Evolutionary conservation across 2,797 vertebrate species (phyloP), one percentile per base, ranked within the genome.

Genomic region (Cossypha dichroa): DNA sequence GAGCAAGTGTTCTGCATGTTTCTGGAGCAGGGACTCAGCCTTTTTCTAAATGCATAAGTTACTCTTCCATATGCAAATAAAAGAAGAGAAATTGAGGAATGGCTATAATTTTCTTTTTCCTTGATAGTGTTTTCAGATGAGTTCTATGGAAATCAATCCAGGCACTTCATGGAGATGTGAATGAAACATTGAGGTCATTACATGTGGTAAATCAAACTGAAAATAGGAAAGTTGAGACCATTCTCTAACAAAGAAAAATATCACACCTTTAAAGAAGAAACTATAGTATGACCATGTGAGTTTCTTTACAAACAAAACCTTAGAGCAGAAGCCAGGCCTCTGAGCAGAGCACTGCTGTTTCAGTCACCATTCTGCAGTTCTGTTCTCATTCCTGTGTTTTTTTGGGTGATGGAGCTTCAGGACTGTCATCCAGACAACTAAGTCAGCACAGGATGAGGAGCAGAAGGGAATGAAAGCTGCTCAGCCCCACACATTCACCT

Each of bases 391-490:
- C 33, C 67, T 54, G 21, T 55, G 33, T 82, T 23, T 13, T 54
- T 68, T 17, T 11, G 15, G 34, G 28, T 56, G 52, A 41, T 28
- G 26, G 60, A 79, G 28, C 22, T 84, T 91, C 63, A 79, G 70
- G 36, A 51, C 23, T 45, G 51, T 55, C 67, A 45, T 3, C 36
- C 48, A 63, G 13, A 67, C 13, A 82, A 52, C 10, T 41, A 38
- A n/a, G 33, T 19, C 29, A 28, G 74, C 46, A 82, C 14, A 59
- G 11, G 28, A 36, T 3, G 5, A 0, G 0, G 9, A 15, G 18
- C 36, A 85, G 51, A 73, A 62, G 14, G 25, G 19, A 89, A 54
- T 36, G 38, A 66, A 78, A 48, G 54, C 62, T 73, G n/a, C 36
- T 81, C 66, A 59, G 52, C 40, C 82, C 33, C 59, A 68, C 43